phyloP scores from a whole-genome alignment of 2,888 invertebrate genomes.

The Diploptera punctata region DNA sequence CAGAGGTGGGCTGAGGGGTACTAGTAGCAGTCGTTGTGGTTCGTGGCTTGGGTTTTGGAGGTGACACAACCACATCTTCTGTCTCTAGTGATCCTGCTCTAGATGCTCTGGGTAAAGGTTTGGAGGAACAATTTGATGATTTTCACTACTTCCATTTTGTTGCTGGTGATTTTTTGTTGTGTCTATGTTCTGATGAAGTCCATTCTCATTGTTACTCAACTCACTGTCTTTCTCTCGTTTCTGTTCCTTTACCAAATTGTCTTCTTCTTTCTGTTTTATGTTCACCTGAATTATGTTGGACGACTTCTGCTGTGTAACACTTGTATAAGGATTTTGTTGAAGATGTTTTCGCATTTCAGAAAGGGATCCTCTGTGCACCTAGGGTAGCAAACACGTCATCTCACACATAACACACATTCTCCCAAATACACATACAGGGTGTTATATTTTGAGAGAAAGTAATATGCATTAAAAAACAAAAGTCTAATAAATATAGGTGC shows the following conservation, averaged over 20 bases:
- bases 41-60: conserved; percentile 65
- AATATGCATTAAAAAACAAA: too few relatives aligned
- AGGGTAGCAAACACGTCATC: conserved; percentile 35
- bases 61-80: conserved; percentile 54
- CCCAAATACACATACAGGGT: too few relatives aligned
- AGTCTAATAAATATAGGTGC: too few relatives aligned
- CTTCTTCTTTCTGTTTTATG: conserved; percentile 45
- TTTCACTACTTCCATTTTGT: conserved; percentile 40
- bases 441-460: too few relatives aligned
- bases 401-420: neutral
- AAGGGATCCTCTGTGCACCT: conserved; percentile 61
- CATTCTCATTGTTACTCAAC: conserved; percentile 42
- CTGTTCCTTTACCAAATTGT: conserved; percentile 42
- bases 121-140: conserved; percentile 62
- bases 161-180: conserved; percentile 21
- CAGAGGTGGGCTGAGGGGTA: conserved; percentile 20
- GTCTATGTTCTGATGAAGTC: conserved; percentile 30
- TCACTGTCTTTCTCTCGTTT: conserved; percentile 39
- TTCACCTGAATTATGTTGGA: conserved; percentile 26
- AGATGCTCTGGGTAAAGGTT: conserved; percentile 80
- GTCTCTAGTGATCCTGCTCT: conserved; percentile 73
- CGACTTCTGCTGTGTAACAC: conserved; percentile 25
- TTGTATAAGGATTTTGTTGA: conserved; percentile 40
- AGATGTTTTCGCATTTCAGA: conserved; percentile 41
- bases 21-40: conserved; percentile 59